Conservation (phyloP, 1,140 invertebrate species). For the Zaprionus africanus region DNA sequence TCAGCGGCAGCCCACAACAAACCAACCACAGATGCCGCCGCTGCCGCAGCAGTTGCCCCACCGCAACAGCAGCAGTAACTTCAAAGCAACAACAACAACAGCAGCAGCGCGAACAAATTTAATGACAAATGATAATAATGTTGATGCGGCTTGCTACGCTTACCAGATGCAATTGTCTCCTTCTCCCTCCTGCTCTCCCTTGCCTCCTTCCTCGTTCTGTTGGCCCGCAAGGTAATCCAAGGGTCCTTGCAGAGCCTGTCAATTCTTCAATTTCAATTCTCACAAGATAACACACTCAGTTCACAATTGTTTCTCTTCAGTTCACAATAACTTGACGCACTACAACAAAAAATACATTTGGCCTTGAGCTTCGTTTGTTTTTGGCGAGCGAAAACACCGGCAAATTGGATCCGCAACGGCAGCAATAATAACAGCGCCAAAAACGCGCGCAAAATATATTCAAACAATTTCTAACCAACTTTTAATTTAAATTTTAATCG, state of each 20-base stretch:
- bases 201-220: not conserved
- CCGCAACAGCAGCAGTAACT: constrained; percentile 22
- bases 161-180: constrained; percentile 9
- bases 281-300: constrained; percentile 25
- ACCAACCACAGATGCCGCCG: constrained; percentile 4
- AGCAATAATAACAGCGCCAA: constrained; percentile 11
- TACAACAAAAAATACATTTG: constrained; percentile 14
- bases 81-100: constrained; percentile 24
- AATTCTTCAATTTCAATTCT: constrained; percentile 12
- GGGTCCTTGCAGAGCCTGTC: constrained; percentile 72
- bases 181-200: not conserved
- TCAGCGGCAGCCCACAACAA: constrained; percentile 19
- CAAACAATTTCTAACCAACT: not conserved
- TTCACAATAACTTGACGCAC: constrained; percentile 13
- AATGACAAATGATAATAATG: constrained; percentile 29
- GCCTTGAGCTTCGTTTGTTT: not conserved
- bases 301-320: constrained; percentile 14
- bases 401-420: constrained; percentile 4
- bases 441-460: constrained; percentile 27
- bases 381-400: not conserved
- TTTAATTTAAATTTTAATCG: not conserved
- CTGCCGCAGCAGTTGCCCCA: not conserved
- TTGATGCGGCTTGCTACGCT: constrained; percentile 3
- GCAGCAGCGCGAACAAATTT: constrained; percentile 9
- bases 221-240: constrained; percentile 76